Conservation (phyloP, 2,113 vertebrate genomes). For the Mesocricetus auratus region DNA sequence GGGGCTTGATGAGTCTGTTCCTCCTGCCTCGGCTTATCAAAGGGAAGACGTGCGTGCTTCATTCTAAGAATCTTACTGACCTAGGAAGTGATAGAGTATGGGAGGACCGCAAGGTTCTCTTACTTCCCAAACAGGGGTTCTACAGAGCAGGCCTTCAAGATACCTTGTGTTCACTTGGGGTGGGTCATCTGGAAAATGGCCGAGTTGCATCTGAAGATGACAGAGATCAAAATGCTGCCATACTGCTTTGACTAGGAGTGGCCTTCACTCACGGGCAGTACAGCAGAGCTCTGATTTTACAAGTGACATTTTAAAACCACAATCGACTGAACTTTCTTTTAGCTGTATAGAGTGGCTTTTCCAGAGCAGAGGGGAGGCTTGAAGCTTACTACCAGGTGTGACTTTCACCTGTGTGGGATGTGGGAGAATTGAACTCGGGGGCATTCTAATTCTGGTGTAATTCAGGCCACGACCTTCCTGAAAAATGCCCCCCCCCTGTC, state of each 20-base stretch:
- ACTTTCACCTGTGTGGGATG: background rate
- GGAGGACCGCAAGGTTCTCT: too few relatives aligned
- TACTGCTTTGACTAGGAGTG: background rate
- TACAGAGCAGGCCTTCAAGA: background rate
- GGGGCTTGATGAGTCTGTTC: background rate
- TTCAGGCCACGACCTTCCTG: background rate
- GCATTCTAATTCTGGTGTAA: conserved; percentile 1
- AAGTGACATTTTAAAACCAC: background rate
- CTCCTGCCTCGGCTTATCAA: background rate
- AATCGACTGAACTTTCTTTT: background rate
- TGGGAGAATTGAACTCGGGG: background rate
- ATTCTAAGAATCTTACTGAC: background rate
- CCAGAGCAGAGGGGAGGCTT: background rate
- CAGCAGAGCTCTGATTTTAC: background rate
- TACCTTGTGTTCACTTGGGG: background rate
- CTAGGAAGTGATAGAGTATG: background rate
- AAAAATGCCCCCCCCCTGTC: background rate
- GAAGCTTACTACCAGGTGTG: background rate
- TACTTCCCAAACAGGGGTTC: too few relatives aligned
- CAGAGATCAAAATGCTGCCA: background rate
- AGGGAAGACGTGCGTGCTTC: background rate
- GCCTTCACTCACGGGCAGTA: background rate
- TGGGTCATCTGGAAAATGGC: background rate
- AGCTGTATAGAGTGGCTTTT: background rate
- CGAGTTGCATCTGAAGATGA: background rate